Percentiles rank a stretch among this genome's conserved stretches.
Evolutionary conservation across 2,888 invertebrate genomes (phyloP).

Genomic region (Cataglyphis cursor): DNA sequence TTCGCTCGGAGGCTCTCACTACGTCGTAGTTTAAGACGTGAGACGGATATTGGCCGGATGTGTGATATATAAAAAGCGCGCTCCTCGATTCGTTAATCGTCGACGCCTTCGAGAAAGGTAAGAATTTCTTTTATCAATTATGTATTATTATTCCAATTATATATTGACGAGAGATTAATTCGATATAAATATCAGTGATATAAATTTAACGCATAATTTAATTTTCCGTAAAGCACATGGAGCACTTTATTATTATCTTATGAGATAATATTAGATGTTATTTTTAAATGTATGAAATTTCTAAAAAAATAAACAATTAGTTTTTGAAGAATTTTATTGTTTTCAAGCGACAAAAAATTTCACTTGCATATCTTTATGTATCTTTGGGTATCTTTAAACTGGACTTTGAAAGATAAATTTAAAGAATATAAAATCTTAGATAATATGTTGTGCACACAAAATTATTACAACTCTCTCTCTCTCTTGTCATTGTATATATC

Average conservation of each 20-base stretch:
- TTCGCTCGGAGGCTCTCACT: constrained; percentile 46
- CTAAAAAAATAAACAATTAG: neutral
- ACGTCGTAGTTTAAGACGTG: constrained; percentile 55
- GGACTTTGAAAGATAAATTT: neutral
- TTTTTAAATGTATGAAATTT: neutral
- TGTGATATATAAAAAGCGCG: constrained; percentile 13
- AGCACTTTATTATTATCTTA: neutral
- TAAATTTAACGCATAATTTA: neutral
- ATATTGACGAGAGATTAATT: neutral
- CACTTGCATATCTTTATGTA: neutral
- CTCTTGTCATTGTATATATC: neutral
- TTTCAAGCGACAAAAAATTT: neutral
- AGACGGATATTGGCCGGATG: constrained; percentile 34
- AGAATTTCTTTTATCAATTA: constrained; percentile 6
- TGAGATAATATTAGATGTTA: neutral
- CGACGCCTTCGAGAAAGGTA: constrained; percentile 8
- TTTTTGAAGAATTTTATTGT: neutral
- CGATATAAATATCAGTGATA: neutral
- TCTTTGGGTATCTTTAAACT: neutral
- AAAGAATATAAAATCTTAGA: neutral
- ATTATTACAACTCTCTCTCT: neutral
- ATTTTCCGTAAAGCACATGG: neutral
- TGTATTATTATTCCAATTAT: neutral
- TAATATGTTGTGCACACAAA: neutral
- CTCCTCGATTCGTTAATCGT: constrained; percentile 25